A percentile compares a stretch with the other conserved stretches of the same genome.
Evolutionary conservation across 2,888 invertebrate genomes (phyloP).

Genomic region (Lithophane semibrunnea): DNA sequence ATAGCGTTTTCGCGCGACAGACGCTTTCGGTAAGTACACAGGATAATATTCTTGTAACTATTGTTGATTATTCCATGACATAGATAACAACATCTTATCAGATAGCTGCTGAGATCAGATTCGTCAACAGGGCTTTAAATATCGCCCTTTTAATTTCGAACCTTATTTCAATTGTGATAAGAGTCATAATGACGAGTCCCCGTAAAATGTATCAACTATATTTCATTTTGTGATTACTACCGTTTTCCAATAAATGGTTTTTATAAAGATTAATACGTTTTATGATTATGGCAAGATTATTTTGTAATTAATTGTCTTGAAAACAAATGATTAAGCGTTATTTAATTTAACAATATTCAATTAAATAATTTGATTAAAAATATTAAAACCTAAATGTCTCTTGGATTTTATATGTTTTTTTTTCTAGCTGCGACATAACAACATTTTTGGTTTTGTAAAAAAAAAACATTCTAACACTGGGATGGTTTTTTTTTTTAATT

Average conservation of each 20-base stretch:
- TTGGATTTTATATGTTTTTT: conserved; percentile 12
- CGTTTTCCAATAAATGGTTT: conserved; percentile 29
- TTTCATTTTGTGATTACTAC: conserved; percentile 37
- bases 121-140: neutral
- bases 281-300: conserved; percentile 53
- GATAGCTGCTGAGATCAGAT: neutral
- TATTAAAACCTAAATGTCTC: conserved; percentile 40
- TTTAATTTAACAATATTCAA: conserved; percentile 16
- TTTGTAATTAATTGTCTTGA: conserved; percentile 20
- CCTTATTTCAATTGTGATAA: neutral
- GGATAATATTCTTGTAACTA: neutral
- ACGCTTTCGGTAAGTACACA: neutral
- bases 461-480: conserved; percentile 16
- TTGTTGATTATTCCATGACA: neutral
- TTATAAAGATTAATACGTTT: conserved; percentile 35
- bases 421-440: neutral
- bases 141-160: neutral
- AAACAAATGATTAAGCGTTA: conserved; percentile 41
- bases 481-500: conserved; percentile 1
- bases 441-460: conserved; percentile 5
- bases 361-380: conserved; percentile 31
- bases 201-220: conserved; percentile 23
- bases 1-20: neutral
- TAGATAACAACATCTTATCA: neutral
- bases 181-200: neutral